Percentiles rank a stretch among this genome's conserved stretches.
Evolutionary conservation across 1,140 invertebrate genomes (phyloP).

Genomic region (Bradysia coprophila): DNA sequence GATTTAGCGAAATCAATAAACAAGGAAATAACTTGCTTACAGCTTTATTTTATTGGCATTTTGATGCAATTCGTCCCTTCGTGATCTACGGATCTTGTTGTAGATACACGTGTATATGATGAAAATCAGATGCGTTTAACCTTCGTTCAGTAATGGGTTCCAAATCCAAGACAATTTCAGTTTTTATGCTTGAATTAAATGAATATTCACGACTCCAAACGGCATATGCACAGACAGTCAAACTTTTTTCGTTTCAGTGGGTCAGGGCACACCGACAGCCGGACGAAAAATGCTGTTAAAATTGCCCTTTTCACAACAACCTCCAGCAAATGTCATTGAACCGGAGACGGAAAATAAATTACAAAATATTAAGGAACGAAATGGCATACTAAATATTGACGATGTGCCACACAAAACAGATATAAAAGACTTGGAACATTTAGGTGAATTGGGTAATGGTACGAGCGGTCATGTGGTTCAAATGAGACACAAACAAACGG

Average conservation of each 20-base stretch:
- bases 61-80: too few species aligned
- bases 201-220: too few species aligned
- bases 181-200: too few species aligned
- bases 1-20: too few species aligned
- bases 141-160: too few species aligned
- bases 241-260: background rate
- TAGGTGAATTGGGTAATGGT: constrained; percentile 86
- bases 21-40: too few species aligned
- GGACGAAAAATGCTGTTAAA: background rate
- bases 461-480: constrained; percentile 96
- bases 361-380: constrained; percentile 33
- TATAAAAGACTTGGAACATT: constrained; percentile 67
- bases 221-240: too few species aligned
- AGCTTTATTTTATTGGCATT: too few species aligned
- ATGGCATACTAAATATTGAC: constrained; percentile 68
- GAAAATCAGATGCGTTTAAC: too few species aligned
- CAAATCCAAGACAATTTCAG: too few species aligned
- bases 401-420: constrained; percentile 63
- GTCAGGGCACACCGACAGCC: background rate
- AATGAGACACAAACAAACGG: constrained; percentile 78
- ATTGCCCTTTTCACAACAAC: background rate
- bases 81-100: too few species aligned
- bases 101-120: too few species aligned
- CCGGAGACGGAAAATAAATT: constrained; percentile 27
- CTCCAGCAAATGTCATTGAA: constrained; percentile 6